These are phyloP conservation scores for Sisyra nigra DNA, from an alignment of 2,888 invertebrate species.

Conservation along the genomic window DNA sequence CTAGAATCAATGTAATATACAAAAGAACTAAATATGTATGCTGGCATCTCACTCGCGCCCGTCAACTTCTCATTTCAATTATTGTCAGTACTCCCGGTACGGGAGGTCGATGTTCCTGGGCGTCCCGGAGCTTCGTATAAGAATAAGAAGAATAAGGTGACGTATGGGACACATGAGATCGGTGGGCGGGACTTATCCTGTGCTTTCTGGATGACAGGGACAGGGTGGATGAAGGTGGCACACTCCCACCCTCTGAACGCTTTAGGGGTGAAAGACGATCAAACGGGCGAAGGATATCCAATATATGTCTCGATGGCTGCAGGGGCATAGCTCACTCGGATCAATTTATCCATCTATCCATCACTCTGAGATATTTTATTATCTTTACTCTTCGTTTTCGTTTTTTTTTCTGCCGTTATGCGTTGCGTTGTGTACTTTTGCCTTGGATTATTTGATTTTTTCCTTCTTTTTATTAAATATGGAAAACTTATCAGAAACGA, in stretches of 20 bases:
- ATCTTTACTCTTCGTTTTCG: too few species aligned
- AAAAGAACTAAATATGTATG: constrained; percentile 1
- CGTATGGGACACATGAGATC: constrained; percentile 6
- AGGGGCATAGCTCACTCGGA: not conserved
- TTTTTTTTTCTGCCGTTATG: too few species aligned
- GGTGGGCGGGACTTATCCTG: constrained; percentile 2
- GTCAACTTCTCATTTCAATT: constrained; percentile 3
- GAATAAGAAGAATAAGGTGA: constrained; percentile 5
- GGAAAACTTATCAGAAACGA: too few species aligned
- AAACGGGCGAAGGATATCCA: too few species aligned
- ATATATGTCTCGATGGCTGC: too few species aligned
- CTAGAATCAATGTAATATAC: not conserved
- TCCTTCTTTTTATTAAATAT: too few species aligned
- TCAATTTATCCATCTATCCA: constrained; percentile 1
- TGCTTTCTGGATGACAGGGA: too few species aligned
- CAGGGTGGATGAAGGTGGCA: too few species aligned
- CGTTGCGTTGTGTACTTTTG: too few species aligned
- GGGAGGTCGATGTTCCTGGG: not conserved
- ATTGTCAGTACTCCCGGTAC: not conserved
- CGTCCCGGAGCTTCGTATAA: constrained; percentile 4
- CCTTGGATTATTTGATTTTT: too few species aligned
- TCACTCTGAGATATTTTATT: not conserved
- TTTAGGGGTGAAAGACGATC: too few species aligned
- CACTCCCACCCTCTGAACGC: too few species aligned
- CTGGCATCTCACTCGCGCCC: not conserved